Conservation (phyloP, 2,888 invertebrate genomes). For the Philereme transversata region DNA sequence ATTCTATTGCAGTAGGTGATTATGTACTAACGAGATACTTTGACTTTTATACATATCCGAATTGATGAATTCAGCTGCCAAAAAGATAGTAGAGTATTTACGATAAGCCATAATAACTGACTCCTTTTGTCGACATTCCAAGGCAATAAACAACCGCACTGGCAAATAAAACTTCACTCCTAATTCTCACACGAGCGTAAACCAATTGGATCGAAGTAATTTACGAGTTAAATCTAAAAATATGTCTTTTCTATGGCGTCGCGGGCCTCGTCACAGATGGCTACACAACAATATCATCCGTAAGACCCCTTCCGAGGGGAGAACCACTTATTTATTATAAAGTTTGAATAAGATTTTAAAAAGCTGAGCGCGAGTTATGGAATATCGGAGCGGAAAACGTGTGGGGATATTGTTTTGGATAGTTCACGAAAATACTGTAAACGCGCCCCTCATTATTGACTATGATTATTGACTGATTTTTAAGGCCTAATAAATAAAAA, state of each 20-base stretch:
- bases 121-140: slow-evolving; percentile 33
- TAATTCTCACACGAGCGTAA: slow-evolving; percentile 81
- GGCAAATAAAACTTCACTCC: slow-evolving; percentile 70
- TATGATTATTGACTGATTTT: too few relatives aligned
- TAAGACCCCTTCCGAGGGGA: slow-evolving; percentile 68
- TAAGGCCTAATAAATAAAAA: background rate
- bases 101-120: slow-evolving; percentile 30
- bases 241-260: slow-evolving; percentile 79
- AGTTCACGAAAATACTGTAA: slow-evolving; percentile 48
- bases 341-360: slow-evolving; percentile 84
- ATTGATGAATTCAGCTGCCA: background rate
- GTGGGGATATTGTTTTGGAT: slow-evolving; percentile 53
- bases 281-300: slow-evolving; percentile 77
- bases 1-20: too few relatives aligned
- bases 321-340: slow-evolving; percentile 75
- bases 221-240: slow-evolving; percentile 83
- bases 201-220: slow-evolving; percentile 80
- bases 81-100: slow-evolving; percentile 12
- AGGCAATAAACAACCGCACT: slow-evolving; percentile 67
- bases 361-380: slow-evolving; percentile 67
- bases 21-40: too few relatives aligned
- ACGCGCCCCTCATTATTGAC: slow-evolving; percentile 36
- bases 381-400: slow-evolving; percentile 57
- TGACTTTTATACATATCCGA: too few relatives aligned
- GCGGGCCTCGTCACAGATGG: slow-evolving; percentile 78